Conservation (phyloP, 2,888 invertebrate genomes). For the Cataglyphis altisquamis region DNA sequence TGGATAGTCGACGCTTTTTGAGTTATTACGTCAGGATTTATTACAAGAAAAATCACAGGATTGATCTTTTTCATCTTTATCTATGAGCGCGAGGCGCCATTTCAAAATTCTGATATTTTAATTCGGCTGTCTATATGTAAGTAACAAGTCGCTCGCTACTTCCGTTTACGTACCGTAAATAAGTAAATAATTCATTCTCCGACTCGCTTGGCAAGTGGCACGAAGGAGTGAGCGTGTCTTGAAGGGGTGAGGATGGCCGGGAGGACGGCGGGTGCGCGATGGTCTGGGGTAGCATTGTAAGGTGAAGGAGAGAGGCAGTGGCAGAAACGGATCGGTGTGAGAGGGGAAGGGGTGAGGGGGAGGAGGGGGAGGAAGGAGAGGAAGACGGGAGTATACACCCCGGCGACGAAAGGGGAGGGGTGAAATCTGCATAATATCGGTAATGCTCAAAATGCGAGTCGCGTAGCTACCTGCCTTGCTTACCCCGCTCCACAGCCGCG, state of each 20-base stretch:
- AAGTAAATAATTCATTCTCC: constrained; percentile 85
- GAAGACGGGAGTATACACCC: constrained; percentile 77
- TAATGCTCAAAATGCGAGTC: constrained; percentile 85
- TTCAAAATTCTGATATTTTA: constrained; percentile 49
- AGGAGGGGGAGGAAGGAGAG: constrained; percentile 26
- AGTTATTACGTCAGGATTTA: neutral
- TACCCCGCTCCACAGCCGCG: constrained; percentile 87
- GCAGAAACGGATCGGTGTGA: constrained; percentile 30
- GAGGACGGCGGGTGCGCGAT: constrained; percentile 63
- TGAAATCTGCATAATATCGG: constrained; percentile 85
- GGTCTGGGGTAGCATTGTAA: constrained; percentile 56
- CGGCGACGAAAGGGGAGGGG: constrained; percentile 73
- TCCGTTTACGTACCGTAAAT: constrained; percentile 84
- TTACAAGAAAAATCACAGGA: neutral
- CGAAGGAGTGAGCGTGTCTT: constrained; percentile 69
- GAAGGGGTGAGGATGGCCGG: constrained; percentile 51
- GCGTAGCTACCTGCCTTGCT: constrained; percentile 82
- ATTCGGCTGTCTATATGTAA: constrained; percentile 55
- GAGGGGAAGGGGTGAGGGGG: neutral
- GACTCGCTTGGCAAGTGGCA: constrained; percentile 81
- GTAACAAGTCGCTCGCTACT: constrained; percentile 73
- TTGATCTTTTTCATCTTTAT: neutral
- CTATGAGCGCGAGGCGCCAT: neutral
- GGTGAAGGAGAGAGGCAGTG: constrained; percentile 55
- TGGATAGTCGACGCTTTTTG: neutral